Evolutionary conservation across 2,113 vertebrate genomes (phyloP).

Genomic region (Tachuris rubrigastra): DNA sequence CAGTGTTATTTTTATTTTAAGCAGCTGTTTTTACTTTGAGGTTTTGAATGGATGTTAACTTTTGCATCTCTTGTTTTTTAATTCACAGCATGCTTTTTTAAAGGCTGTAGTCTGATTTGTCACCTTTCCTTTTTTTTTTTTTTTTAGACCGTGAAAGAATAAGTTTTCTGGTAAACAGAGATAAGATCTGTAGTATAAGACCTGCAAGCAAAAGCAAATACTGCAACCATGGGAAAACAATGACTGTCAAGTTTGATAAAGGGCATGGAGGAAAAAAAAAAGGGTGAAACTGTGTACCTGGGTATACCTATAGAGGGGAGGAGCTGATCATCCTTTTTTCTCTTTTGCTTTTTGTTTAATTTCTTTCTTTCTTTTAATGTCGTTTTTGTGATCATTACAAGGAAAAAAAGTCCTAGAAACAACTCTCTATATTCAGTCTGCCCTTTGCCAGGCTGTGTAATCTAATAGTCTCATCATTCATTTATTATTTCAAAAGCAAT

Average conservation of each 20-base stretch:
- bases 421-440: neutral
- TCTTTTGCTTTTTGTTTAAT: neutral
- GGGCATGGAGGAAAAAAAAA: neutral
- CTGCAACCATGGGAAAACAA: neutral
- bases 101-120: neutral
- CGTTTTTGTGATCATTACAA: neutral
- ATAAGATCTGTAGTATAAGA: neutral
- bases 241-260: neutral
- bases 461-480: neutral
- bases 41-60: neutral
- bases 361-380: neutral
- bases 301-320: neutral
- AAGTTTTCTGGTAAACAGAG: constrained; percentile 15
- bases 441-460: neutral
- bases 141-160: neutral
- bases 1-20: neutral
- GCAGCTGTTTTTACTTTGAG: neutral
- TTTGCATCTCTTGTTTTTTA: neutral
- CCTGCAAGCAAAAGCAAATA: neutral
- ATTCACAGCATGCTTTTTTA: neutral
- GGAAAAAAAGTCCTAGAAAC: neutral
- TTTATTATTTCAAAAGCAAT: neutral
- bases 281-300: neutral
- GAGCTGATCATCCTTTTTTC: neutral
- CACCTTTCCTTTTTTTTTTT: neutral